phyloP scores from a whole-genome alignment of 1,140 invertebrate genomes.

The Sitobion miscanthi region DNA sequence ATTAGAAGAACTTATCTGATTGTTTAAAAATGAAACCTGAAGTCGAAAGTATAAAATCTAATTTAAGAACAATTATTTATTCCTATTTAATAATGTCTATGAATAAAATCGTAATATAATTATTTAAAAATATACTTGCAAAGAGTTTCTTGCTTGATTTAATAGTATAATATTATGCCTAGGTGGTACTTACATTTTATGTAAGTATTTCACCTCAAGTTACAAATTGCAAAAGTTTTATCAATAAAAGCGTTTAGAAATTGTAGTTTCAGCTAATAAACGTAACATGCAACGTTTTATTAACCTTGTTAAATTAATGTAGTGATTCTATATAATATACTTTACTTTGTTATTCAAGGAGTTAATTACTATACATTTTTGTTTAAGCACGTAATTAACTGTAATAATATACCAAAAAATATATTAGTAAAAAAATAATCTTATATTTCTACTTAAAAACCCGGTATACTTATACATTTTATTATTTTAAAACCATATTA shows the following conservation, averaged over 20 bases:
- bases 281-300: not conserved
- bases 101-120: not conserved
- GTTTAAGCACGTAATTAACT: not conserved
- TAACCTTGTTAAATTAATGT: not conserved
- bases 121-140: no score
- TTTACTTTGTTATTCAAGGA: not conserved
- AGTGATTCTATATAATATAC: constrained; percentile 6
- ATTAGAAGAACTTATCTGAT: not conserved
- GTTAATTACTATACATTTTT: not conserved
- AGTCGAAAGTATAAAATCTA: not conserved
- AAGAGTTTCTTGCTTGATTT: no score
- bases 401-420: not conserved
- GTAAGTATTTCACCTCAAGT: not conserved
- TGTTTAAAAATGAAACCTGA: not conserved
- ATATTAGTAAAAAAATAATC: not conserved
- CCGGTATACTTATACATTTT: not conserved
- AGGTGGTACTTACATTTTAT: not conserved
- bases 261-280: constrained; percentile 12
- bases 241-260: not conserved
- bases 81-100: not conserved
- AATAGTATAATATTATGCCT: not conserved
- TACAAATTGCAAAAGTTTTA: not conserved
- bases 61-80: not conserved
- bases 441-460: not conserved
- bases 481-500: not conserved